Base-by-base conservation (phyloP, 2,888 invertebrate species). In the Leucophora obtusa region DNA sequence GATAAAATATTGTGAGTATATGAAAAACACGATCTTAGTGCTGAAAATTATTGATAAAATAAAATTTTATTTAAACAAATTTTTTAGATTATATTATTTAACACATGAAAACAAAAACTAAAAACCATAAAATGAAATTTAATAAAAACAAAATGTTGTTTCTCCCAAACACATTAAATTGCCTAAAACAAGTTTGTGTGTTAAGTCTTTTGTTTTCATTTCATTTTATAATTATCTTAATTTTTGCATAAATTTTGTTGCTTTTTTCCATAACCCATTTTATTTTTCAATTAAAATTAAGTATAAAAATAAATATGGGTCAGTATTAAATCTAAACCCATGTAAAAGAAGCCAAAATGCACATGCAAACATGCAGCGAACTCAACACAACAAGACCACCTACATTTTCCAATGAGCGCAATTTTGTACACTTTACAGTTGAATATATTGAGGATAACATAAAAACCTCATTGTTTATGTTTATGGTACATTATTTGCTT, bases 191-290 rank as follows among this genome's bases (percentile, higher is more conserved):
- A 43, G 66, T 66, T 66, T 54, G 66, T 38, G 54, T 54, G 38
- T 66, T 66, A 56, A 66, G 66, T 66, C 66, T 66, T 56, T 66
- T 66, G 66, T 66, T 54, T 66, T 43, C 38, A 11, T 38, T 47
- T 43, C 3, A 47, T n/a, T n/a, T n/a, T n/a, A n/a, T n/a, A n/a
- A n/a, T n/a, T n/a, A n/a, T n/a, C n/a, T n/a, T n/a, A n/a, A n/a
- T n/a, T n/a, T n/a, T n/a, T n/a, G n/a, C n/a, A n/a, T n/a, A n/a
- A n/a, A n/a, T n/a, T 47, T 14, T 47, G 2, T 28, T 28, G 28
- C 5, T 2, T 47, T 47, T 47, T n/a, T 47, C 10, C n/a, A 6
- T 47, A n/a, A n/a, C 43, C 5, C 43, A n/a, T 47, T 6, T 28
- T 28, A 28, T 28, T n/a, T 47, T 38, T 14, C 38, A 47, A n/a